Conservation (phyloP, 2,888 invertebrate species). For the Ophion ventricosus region DNA sequence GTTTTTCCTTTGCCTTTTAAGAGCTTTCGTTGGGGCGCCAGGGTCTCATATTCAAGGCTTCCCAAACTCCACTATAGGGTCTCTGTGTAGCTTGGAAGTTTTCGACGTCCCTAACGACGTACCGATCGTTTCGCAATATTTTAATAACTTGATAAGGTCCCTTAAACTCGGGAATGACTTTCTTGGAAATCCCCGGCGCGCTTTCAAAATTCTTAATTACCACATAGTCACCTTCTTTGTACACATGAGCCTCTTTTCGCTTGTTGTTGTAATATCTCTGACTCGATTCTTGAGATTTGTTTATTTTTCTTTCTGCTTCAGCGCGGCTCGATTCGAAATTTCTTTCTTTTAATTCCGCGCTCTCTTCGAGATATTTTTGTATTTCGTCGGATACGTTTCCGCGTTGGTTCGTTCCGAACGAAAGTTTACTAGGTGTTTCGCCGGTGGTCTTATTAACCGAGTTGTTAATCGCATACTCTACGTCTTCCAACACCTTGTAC, state of each 20-base stretch:
- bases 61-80: slow-evolving; percentile 62
- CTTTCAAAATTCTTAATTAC: slow-evolving; percentile 36
- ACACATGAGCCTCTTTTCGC: slow-evolving; percentile 66
- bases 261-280: slow-evolving; percentile 69
- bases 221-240: slow-evolving; percentile 61
- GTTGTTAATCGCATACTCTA: slow-evolving; percentile 68
- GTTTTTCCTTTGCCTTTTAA: background rate
- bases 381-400: slow-evolving; percentile 66
- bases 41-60: slow-evolving; percentile 60
- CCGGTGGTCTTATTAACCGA: slow-evolving; percentile 70
- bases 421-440: slow-evolving; percentile 69
- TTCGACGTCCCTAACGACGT: slow-evolving; percentile 63
- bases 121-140: slow-evolving; percentile 63
- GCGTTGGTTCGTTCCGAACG: slow-evolving; percentile 72
- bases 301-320: slow-evolving; percentile 52
- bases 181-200: slow-evolving; percentile 56
- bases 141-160: slow-evolving; percentile 61
- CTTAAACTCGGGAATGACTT: too few relatives aligned
- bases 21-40: slow-evolving; percentile 36
- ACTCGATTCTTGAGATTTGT: slow-evolving; percentile 67
- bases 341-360: slow-evolving; percentile 52
- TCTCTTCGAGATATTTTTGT: slow-evolving; percentile 51
- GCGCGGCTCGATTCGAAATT: slow-evolving; percentile 60
- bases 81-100: slow-evolving; percentile 55
- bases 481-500: slow-evolving; percentile 50